Percentiles rank a stretch among this genome's conserved stretches.
These are phyloP conservation scores for Actinernus sp. DNA, from an alignment of 92 coral and sea anemone genomes.

Conservation along the genomic window DNA sequence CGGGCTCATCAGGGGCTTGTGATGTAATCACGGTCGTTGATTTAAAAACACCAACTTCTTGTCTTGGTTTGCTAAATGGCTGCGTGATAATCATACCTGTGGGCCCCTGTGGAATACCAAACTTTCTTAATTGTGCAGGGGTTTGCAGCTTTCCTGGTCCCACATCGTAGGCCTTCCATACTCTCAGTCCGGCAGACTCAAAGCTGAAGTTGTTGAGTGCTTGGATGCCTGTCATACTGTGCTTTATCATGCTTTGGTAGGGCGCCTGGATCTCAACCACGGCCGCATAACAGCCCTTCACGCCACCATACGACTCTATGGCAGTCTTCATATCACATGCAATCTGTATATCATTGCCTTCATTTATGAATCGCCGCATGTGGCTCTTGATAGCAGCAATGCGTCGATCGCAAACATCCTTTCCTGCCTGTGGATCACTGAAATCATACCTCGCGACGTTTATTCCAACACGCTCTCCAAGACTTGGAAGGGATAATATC, in stretches of 20 bases:
- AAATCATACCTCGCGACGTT: neutral
- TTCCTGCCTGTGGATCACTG: constrained; percentile 13
- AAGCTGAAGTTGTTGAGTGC: neutral
- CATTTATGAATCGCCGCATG: constrained; percentile 1
- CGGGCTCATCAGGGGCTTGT: neutral
- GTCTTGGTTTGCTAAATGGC: neutral
- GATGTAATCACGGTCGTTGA: too few relatives aligned
- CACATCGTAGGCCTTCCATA: neutral
- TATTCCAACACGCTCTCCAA: constrained; percentile 2
- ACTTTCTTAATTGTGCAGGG: neutral
- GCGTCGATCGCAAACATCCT: constrained; percentile 5
- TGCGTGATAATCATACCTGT: neutral
- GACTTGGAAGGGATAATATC: neutral
- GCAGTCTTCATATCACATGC: constrained; percentile 2
- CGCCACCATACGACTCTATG: too few relatives aligned
- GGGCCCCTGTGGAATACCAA: neutral
- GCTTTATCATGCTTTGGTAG: neutral
- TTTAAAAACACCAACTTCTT: neutral
- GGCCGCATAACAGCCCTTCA: constrained; percentile 3
- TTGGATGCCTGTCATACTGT: constrained; percentile 1
- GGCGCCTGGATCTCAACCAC: neutral
- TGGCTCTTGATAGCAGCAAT: constrained; percentile 2
- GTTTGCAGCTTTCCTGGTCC: constrained; percentile 3
- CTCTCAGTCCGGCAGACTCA: neutral
- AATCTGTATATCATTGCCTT: neutral